Base-by-base conservation (phyloP, 2,888 invertebrate genomes). In the Phasia obesa region DNA sequence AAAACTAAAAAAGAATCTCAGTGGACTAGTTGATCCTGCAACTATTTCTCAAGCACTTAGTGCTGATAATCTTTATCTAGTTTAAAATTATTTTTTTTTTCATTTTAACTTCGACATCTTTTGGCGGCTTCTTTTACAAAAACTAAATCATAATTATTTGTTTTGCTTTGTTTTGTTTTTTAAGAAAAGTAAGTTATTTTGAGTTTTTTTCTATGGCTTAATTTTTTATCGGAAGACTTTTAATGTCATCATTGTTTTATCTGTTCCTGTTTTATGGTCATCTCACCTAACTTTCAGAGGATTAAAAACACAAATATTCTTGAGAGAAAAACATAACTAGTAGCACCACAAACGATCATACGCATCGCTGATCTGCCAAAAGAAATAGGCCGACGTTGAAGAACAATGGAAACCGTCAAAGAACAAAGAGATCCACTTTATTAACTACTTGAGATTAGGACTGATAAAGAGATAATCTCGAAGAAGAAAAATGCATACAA, bases 381-480 rank as follows among this genome's bases (percentile, higher is more conserved):
- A 85, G 51, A 79, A 73, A 53, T 21, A 51, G 55, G 31, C 71
- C 64, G 64, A 65, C 73, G 27, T 53, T 38, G 57, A 47, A 81
- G 84, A 85, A 88, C 88, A 89, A 88, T 87, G 84, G 84, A 74
- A 86, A 87, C 89, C 89, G 89, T 86, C 85, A 85, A 86, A 89
- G 87, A 87, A 90, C 90, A 89, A 89, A 89, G 88, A 74, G 87
- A 87, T 87, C 89, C 89, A 89, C 90, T 90, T 89, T 90, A 89
- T 90, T 89, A 90, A 89, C 88, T 90, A 89, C 90, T 89, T 89
- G 90, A 89, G 89, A 89, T 89, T 89, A 89, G 86, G 87, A 84
- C 90, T 88, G 89, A 89, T 89, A 89, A 89, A 87, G 87, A 89
- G 90, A 88, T 89, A 90, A 89, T 89, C 89, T 62, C 21, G 42